Evolutionary conservation across 1,140 invertebrate species (phyloP).

Genomic region (Heliothis virescens): DNA sequence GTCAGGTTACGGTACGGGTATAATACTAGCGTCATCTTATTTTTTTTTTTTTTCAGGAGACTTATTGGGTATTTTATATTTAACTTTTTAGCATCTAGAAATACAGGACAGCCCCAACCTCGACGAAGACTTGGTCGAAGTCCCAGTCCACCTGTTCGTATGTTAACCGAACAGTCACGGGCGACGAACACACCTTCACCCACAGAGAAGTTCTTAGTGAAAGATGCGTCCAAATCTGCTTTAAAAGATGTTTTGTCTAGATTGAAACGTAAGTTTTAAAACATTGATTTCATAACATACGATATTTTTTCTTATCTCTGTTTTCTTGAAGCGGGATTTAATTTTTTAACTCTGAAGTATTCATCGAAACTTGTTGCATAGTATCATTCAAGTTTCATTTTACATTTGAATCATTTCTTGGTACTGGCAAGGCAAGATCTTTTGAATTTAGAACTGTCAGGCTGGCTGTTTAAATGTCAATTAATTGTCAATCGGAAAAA

Average conservation of each 20-base stretch:
- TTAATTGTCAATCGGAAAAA: conserved; percentile 43
- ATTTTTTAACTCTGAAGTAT: too few relatives aligned
- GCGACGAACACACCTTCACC: conserved; percentile 69
- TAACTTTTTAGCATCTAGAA: conserved; percentile 54
- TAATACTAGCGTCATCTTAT: conserved; percentile 10
- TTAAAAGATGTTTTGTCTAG: conserved; percentile 71
- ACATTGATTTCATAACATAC: not conserved
- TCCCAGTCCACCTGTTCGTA: conserved; percentile 68
- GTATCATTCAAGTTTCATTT: not conserved
- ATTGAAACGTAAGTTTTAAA: conserved; percentile 68
- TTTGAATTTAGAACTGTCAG: conserved; percentile 26
- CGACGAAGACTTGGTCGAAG: conserved; percentile 75
- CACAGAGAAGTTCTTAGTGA: conserved; percentile 54
- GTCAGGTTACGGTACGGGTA: conserved; percentile 57
- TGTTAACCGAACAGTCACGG: conserved; percentile 63
- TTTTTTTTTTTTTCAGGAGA: not conserved
- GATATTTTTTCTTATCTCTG: not conserved
- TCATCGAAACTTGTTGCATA: not conserved
- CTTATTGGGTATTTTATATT: not conserved
- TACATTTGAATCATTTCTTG: not conserved
- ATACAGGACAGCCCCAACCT: conserved; percentile 53
- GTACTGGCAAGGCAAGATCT: not conserved
- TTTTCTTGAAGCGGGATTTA: not conserved
- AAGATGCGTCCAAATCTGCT: conserved; percentile 65
- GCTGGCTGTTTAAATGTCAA: conserved; percentile 12